Evolutionary conservation across 2,888 invertebrate genomes (phyloP).

Genomic region (Dexiosoma caninum): DNA sequence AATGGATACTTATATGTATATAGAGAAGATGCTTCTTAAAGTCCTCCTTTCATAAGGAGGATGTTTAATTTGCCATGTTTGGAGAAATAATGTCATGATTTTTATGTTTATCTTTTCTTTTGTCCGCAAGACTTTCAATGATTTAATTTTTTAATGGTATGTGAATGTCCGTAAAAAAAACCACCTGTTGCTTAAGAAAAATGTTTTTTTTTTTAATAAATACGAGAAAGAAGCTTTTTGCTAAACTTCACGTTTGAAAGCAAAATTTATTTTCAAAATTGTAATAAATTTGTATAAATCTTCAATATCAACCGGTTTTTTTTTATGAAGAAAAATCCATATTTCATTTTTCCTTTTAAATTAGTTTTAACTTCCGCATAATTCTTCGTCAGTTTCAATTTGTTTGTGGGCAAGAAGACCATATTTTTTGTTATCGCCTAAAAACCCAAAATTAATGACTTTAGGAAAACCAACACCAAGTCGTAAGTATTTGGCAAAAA

Average conservation of each 20-base stretch:
- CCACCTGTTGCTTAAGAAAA: constrained; percentile 40
- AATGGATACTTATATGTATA: background rate
- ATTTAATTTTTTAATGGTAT: background rate
- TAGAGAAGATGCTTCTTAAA: background rate
- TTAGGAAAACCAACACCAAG: constrained; percentile 20
- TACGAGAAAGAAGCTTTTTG: background rate
- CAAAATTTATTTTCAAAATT: background rate
- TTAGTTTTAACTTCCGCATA: constrained; percentile 33
- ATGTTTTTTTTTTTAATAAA: no score
- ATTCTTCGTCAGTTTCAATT: background rate
- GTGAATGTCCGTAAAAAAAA: constrained; percentile 3
- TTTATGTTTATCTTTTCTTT: constrained; percentile 34
- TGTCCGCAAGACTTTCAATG: background rate
- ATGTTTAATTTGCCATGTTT: background rate
- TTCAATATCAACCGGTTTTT: background rate
- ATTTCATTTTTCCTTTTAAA: background rate
- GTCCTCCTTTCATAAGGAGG: background rate
- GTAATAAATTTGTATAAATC: background rate
- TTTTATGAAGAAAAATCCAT: background rate
- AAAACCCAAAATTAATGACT: constrained; percentile 58
- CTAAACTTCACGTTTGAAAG: no score
- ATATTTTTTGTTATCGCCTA: constrained; percentile 62
- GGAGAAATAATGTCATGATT: constrained; percentile 40
- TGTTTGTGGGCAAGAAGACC: background rate
- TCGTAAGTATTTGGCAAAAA: background rate